Evolutionary conservation across 2,888 invertebrate species (phyloP).

Genomic region (Penaeus monodon): DNA sequence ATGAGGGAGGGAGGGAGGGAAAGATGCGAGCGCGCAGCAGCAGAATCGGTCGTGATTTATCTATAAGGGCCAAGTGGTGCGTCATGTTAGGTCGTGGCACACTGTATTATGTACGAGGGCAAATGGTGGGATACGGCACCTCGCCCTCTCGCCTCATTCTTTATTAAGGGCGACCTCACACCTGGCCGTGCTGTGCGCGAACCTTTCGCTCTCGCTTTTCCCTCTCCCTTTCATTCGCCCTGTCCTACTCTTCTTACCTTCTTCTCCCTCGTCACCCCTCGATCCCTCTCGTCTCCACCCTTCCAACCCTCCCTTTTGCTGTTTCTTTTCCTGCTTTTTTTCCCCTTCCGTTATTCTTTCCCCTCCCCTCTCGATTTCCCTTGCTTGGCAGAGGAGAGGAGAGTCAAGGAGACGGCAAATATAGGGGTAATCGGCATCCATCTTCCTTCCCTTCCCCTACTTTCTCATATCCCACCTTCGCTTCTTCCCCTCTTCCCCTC

Average conservation of each 20-base stretch:
- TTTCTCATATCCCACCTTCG: background rate
- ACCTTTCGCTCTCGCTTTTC: constrained; percentile 4
- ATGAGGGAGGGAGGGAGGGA: constrained; percentile 15
- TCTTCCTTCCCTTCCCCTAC: constrained; percentile 15
- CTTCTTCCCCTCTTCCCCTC: no score
- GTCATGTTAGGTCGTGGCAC: constrained; percentile 53
- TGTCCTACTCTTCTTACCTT: constrained; percentile 12
- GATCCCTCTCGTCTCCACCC: background rate
- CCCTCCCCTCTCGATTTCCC: background rate
- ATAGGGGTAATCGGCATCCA: constrained; percentile 7
- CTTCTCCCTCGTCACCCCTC: constrained; percentile 4
- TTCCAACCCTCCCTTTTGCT: no score
- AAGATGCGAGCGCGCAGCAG: constrained; percentile 40
- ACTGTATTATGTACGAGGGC: constrained; percentile 58
- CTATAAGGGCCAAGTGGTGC: constrained; percentile 58
- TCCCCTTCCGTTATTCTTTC: background rate
- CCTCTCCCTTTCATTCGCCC: constrained; percentile 17
- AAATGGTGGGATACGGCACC: constrained; percentile 49
- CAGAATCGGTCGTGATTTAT: constrained; percentile 52
- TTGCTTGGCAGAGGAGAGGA: background rate
- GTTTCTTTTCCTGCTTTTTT: constrained; percentile 19
- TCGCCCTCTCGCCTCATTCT: constrained; percentile 54
- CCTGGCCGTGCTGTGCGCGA: constrained; percentile 24
- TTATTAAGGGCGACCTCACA: constrained; percentile 58
- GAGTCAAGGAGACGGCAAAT: background rate